A percentile compares a stretch with the other conserved stretches of the same genome.
Evolutionary conservation across 2,797 vertebrate genomes (phyloP).

Genomic region (Myripristis jacobus): DNA sequence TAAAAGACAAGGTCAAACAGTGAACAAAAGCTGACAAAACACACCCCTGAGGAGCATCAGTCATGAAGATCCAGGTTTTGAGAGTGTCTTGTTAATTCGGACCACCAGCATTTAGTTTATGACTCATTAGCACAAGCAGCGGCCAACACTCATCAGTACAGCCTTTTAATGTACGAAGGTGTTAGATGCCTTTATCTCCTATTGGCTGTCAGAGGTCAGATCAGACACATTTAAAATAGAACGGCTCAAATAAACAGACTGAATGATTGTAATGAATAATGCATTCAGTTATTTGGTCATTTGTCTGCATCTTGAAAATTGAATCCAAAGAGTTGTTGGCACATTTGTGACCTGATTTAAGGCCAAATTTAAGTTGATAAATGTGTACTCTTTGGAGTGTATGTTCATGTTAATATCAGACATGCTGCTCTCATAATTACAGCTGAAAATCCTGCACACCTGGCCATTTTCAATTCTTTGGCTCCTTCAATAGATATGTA

Average conservation of each 20-base stretch:
- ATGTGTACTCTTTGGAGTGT: no score
- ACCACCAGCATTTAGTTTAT: background rate
- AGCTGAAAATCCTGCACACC: no score
- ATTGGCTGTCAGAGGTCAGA: no score
- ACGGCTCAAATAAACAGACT: background rate
- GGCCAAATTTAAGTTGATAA: no score
- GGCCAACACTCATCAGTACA: background rate
- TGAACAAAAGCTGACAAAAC: slow-evolving; percentile 46
- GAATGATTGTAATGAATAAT: no score
- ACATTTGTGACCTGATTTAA: no score
- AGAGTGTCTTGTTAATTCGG: background rate
- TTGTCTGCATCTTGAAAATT: no score
- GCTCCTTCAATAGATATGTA: no score
- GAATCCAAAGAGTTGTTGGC: no score
- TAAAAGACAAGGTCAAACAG: slow-evolving; percentile 5
- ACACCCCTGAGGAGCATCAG: slow-evolving; percentile 10
- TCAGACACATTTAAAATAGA: background rate
- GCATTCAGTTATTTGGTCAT: no score
- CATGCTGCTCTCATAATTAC: background rate
- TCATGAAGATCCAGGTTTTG: background rate
- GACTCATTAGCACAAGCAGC: background rate
- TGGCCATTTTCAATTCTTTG: no score
- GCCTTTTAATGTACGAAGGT: background rate
- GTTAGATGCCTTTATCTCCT: no score
- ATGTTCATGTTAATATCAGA: background rate